Conservation (phyloP, 2,113 vertebrate genomes). For the Numenius arquata region DNA sequence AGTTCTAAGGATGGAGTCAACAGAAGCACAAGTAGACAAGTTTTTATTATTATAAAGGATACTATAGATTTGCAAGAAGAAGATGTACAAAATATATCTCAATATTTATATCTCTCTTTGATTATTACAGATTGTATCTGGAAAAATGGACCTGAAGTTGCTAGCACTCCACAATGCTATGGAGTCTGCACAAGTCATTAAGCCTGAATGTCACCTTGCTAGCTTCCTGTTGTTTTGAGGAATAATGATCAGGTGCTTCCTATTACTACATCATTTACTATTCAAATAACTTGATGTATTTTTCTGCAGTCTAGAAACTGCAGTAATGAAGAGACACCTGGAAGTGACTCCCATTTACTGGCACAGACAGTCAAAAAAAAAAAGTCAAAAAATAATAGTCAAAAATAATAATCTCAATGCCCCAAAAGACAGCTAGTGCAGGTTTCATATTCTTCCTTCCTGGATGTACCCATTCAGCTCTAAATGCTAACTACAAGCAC, state of each 20-base stretch:
- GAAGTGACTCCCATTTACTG: background rate
- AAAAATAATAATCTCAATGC: background rate
- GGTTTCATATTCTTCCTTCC: background rate
- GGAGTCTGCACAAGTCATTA: background rate
- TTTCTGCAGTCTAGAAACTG: background rate
- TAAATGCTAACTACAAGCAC: background rate
- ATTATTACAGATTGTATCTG: background rate
- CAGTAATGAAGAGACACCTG: background rate
- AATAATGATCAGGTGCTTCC: background rate
- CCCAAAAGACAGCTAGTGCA: background rate
- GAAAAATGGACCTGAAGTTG: background rate
- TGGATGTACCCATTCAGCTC: background rate
- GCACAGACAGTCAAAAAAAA: background rate
- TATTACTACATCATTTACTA: background rate
- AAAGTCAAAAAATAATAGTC: no score
- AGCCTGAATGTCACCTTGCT: background rate
- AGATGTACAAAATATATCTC: background rate
- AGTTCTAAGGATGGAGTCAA: background rate
- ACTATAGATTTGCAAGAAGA: background rate
- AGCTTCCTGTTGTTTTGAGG: background rate
- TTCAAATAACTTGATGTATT: background rate
- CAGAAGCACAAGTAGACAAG: background rate
- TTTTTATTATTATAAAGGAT: background rate
- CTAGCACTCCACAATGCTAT: background rate
- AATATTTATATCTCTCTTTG: background rate